Percentiles rank a stretch among this genome's conserved stretches.
Conservation (phyloP, 2,113 vertebrate genomes). For the human (Homo sapiens) region GRCh38 chr5:37413001-37413500, state of each 20-base stretch:
- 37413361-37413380: constrained; percentile 1
- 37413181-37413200: not conserved
- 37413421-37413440: not conserved
- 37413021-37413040: not conserved
- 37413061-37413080: constrained; percentile 51
- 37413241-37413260: not conserved
- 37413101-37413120: constrained; percentile 55
- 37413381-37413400: not conserved
- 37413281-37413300: constrained; percentile 37
- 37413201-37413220: constrained; percentile 64
- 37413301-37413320: constrained; percentile 35
- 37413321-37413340: constrained; percentile 22
- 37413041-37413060: constrained; percentile 24
- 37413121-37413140: constrained; percentile 57
- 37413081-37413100: not conserved
- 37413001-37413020: not conserved
- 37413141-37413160: not conserved
- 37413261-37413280: not conserved
- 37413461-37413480: no score
- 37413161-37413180: not conserved
- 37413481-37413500: no score
- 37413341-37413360: not conserved
- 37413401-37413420: constrained; percentile 23
- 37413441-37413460: fast-evolving
- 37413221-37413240: not conserved